A percentile compares a stretch with the other conserved stretches of the same genome.
Evolutionary conservation across 92 coral and sea anemone species (phyloP).

Genomic region (Meandrina meandrites): DNA sequence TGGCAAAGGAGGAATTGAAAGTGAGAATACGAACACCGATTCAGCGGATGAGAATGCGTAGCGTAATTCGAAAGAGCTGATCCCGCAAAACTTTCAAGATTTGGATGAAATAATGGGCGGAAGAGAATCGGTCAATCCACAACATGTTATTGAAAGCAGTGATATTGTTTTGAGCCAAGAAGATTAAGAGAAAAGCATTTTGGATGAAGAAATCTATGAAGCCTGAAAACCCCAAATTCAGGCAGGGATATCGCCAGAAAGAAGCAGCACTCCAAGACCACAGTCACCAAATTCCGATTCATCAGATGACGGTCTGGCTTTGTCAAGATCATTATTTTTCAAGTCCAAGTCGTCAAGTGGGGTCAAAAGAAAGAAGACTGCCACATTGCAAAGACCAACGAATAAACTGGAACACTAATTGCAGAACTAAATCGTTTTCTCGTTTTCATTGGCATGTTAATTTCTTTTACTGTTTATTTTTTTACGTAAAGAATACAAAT

Average conservation of each 20-base stretch:
- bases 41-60: slow-evolving; percentile 21
- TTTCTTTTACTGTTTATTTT: no score
- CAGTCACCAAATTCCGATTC: slow-evolving; percentile 22
- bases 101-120: no score
- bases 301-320: slow-evolving; percentile 2
- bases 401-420: background rate
- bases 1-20: slow-evolving; percentile 35
- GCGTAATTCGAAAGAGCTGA: background rate
- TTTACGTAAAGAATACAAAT: no score
- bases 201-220: background rate
- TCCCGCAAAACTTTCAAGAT: slow-evolving; percentile 30
- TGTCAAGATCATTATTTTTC: slow-evolving; percentile 18
- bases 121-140: no score
- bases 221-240: background rate
- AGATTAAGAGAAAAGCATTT: background rate
- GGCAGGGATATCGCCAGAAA: background rate
- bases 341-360: background rate
- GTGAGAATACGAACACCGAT: no score
- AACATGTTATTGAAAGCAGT: slow-evolving; percentile 22
- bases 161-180: slow-evolving; percentile 19
- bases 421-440: background rate
- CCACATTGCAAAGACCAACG: no score
- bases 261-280: slow-evolving; percentile 8
- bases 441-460: no score
- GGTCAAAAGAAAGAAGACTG: no score